Base-by-base conservation (phyloP, 2,888 invertebrate species). In the Rotaria macrura region DNA sequence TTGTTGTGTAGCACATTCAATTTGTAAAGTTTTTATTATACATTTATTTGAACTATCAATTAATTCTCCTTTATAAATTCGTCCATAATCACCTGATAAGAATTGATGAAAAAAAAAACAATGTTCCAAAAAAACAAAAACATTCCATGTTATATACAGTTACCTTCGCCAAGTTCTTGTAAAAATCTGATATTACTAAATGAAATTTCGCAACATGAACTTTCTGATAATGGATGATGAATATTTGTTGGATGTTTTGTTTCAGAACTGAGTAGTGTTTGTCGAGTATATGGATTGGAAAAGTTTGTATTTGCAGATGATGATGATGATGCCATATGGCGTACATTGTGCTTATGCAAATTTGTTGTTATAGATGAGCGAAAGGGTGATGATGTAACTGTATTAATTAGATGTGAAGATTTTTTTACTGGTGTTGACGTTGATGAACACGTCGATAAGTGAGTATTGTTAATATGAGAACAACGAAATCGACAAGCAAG, bases 41-140 rank as follows among this genome's bases (percentile, higher is more conserved):
- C 97, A 96, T 91, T 94, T 94, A 87, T 94, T 93, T 17, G 89
- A 88, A 34, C 88, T 88, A 20, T 90, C 91, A 43, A 93, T 92
- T 85, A 97, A 92, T 90, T 96, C 95, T 0, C 97, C 97, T 91
- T 96, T 96, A 91, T 96, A 98, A 0, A 97, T 97, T 92, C 96
- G 96, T 91, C 97, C 97, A 91, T 97, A 98, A 52, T 96, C 96
- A 23, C 98, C 90, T 87, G 90, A n/a, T 34, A 54, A 40, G 49
- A 12, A 52, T 85, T 85, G 34, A 4, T 43, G 7, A 43, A 74
- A 54, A 9, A 47, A 57, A 23, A 47, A 47, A 7, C 14, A 43
- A 12, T 12, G 5, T 29, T 55, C 55, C 57, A 34, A 43, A 47
- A 47, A 14, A 47, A 47, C 14, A 47, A n/a, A n/a, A n/a, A n/a